Base-by-base conservation (phyloP, 2,888 invertebrate genomes). In the Drosophila prolongata region DNA sequence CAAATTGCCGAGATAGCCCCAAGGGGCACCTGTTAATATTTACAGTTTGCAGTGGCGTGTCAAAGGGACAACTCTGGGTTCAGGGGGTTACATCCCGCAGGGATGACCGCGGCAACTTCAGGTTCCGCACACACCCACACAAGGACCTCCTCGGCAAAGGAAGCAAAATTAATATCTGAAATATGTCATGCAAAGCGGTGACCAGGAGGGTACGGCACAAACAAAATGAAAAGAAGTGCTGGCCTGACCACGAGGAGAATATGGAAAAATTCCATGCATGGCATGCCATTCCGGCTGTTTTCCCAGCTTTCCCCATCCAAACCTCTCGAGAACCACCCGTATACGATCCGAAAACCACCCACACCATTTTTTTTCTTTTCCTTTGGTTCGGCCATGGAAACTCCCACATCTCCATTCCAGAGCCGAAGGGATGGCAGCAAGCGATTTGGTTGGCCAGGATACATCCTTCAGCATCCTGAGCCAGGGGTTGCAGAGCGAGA, bases 381-480 rank as follows among this genome's bases (percentile, higher is more conserved):
- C 10, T 19, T 8, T 13, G 10, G 8, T 19, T 27, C 3, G 44
- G 27, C 60, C 60, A 13, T 59, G 46, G 61, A 16, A 35, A 60
- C 61, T 35, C 62, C 62, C 62, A 62, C 62, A 40, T 16, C 37
- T 11, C 47, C 42, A 16, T 11, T 30, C 27, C 30, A 10, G 13
- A 6, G 5, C 4, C 27, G n/a, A 13, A 19, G 62, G 62, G 24
- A 47, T 61, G 60, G 68, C 89, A 88, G 84, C 81, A 77, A 80
- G 65, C 79, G 82, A 73, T 87, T 86, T 87, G 87, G 87, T 87
- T 87, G 87, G 87, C 82, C 80, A 82, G 75, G 56, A 72, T 72
- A 68, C 72, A 54, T 43, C 65, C 54, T 30, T 59, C 85, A 83
- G 82, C 85, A 79, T 79, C 79, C 79, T 42, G 56, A 59, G 52